Evolutionary conservation across 2,113 vertebrate genomes (phyloP).

Genomic region (Gadus macrocephalus): DNA sequence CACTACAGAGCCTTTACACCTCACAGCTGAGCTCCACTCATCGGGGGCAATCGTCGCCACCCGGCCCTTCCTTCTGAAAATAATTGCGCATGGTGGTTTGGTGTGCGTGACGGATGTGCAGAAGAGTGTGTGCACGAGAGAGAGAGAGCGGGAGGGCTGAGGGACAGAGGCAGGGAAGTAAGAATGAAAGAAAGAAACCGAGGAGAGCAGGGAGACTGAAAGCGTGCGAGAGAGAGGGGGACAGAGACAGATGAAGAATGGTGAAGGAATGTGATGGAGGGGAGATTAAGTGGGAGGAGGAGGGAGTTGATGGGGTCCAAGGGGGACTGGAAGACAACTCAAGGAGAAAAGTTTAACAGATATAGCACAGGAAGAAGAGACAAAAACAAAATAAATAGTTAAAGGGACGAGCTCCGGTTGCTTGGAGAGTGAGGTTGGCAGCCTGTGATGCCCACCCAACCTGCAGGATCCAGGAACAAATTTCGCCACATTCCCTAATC

Average conservation of each 20-base stretch:
- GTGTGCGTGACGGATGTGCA: not conserved
- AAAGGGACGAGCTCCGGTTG: not conserved
- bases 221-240: not conserved
- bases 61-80: slow-evolving; percentile 23
- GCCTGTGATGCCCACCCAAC: not conserved
- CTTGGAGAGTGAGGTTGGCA: not conserved
- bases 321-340: not conserved
- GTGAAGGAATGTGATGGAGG: no score
- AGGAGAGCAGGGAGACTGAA: not conserved
- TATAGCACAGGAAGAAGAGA: not conserved
- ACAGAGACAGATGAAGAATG: not conserved
- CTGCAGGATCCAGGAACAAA: slow-evolving; percentile 30
- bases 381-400: not conserved
- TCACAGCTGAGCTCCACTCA: not conserved
- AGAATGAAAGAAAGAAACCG: slow-evolving; percentile 5
- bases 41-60: slow-evolving; percentile 26
- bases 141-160: slow-evolving; percentile 17
- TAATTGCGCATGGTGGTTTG: slow-evolving; percentile 18
- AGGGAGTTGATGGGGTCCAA: slow-evolving; percentile 1
- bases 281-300: slow-evolving; percentile 1
- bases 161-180: slow-evolving; percentile 17
- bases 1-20: not conserved
- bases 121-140: slow-evolving; percentile 13
- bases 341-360: slow-evolving; percentile 3
- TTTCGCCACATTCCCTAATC: slow-evolving; percentile 37